Percentiles rank a stretch among this genome's conserved stretches.
These are phyloP conservation scores for Cephalopterus ornatus DNA, from an alignment of 2,113 vertebrate genomes.

Conservation along the genomic window DNA sequence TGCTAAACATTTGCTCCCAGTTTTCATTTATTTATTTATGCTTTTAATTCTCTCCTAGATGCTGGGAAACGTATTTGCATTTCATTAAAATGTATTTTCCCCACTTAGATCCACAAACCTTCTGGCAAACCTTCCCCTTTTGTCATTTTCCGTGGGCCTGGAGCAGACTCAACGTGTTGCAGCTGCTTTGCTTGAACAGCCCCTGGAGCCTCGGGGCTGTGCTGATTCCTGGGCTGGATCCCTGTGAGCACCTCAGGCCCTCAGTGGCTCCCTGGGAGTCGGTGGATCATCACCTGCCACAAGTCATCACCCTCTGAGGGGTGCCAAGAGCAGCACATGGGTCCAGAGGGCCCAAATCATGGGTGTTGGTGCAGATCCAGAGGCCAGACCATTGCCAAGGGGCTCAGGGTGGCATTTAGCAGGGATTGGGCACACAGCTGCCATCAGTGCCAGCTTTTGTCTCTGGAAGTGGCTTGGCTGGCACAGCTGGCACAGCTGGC, in stretches of 20 bases:
- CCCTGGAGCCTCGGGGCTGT: background rate
- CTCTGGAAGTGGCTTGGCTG: background rate
- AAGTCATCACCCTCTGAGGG: background rate
- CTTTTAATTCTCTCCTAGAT: constrained; percentile 44
- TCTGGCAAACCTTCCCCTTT: background rate
- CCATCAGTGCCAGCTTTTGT: background rate
- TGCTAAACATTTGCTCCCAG: background rate
- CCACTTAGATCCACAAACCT: constrained; percentile 22
- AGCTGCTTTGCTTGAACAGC: constrained; percentile 1
- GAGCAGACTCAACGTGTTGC: background rate
- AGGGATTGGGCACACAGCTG: background rate
- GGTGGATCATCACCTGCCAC: background rate
- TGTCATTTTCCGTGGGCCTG: constrained; percentile 15
- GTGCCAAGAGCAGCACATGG: rapidly evolving
- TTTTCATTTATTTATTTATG: constrained; percentile 51
- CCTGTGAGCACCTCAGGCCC: background rate
- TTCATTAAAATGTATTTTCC: constrained; percentile 56
- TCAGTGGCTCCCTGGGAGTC: background rate
- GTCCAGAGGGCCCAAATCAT: no score
- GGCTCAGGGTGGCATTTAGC: background rate
- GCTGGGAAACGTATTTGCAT: constrained; percentile 46
- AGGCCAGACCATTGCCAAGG: background rate
- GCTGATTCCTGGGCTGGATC: background rate
- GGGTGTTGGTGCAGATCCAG: background rate
- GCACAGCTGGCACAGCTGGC: background rate